A percentile compares a stretch with the other conserved stretches of the same genome.
Evolutionary conservation across 2,888 invertebrate genomes (phyloP).

Genomic region (Athalia circularis): DNA sequence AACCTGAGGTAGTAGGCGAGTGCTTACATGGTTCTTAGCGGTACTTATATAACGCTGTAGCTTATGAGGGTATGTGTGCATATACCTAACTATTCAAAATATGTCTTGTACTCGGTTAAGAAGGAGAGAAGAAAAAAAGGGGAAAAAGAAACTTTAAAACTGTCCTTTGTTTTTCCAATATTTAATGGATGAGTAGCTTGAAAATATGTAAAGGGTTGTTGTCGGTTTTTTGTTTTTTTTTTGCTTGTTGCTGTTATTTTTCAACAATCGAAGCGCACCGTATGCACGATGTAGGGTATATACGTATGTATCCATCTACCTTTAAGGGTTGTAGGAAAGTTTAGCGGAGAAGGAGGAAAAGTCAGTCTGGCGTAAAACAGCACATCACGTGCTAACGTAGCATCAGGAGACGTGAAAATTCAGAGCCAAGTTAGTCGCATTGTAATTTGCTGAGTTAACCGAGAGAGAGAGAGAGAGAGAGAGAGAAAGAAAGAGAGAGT

Average conservation of each 20-base stretch:
- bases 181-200: no score
- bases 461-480: background rate
- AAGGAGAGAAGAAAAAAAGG: background rate
- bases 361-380: slow-evolving; percentile 22
- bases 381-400: slow-evolving; percentile 21
- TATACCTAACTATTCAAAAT: background rate
- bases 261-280: no score
- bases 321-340: background rate
- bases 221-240: no score
- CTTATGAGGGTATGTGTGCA: background rate
- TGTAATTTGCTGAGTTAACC: slow-evolving; percentile 34
- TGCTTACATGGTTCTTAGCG: slow-evolving; percentile 32
- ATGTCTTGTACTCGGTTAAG: background rate
- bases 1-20: background rate
- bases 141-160: background rate
- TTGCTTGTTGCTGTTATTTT: no score
- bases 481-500: background rate
- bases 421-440: slow-evolving; percentile 8
- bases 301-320: background rate
- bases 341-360: background rate
- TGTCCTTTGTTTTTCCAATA: no score
- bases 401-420: background rate
- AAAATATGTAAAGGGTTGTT: no score
- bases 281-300: no score
- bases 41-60: slow-evolving; percentile 18